Evolutionary conservation across 2,113 vertebrate genomes (phyloP), one percentile per base, ranked within the genome.

Genomic region (Rhea pennata): DNA sequence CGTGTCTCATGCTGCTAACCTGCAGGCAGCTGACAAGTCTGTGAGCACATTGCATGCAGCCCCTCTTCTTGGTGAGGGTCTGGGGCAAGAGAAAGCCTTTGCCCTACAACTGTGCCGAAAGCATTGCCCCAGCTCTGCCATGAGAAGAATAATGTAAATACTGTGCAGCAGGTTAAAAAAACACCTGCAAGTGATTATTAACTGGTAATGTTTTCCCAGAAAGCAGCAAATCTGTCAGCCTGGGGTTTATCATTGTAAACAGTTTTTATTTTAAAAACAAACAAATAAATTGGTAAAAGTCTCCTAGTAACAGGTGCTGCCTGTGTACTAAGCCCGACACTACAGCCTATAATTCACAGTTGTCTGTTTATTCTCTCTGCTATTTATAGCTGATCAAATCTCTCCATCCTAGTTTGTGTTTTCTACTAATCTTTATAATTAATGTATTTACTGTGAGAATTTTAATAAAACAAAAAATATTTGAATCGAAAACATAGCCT

Each of bases 251-350:
- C 3, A 33, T 27, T 86, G 65, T 82, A 91, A 93, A 92, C 65
- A 95, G 67, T 54, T 92, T 96, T 82, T 86, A 33, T 96, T 95
- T 92, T 40, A 94, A 95, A 80, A 92, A 84, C 81, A 95, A 96
- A 94, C 77, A 96, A 93, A 83, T 75, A 93, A 93, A 88, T 23
- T 12, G 67, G 56, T 75, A 66, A 76, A 93, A 76, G 71, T 88
- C 23, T 82, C 54, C 58, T 39, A 7, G 94, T 77, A 97, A 88
- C 96, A 96, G 88, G 81, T 95, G 92, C 87, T 95, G 89, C 54
- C 88, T 80, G 71, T 70, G 46, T 0, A 4, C 92, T 84, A 74
- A 91, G 54, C 62, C 66, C 54, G 78, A 71, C 40, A 56, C 65
- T 16, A 12, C 46, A 82, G 75, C 65, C 62, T 65, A 26, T 79